phyloP scores from a whole-genome alignment of 2,797 vertebrate genomes.

The Chelidonichthys spinosus region DNA sequence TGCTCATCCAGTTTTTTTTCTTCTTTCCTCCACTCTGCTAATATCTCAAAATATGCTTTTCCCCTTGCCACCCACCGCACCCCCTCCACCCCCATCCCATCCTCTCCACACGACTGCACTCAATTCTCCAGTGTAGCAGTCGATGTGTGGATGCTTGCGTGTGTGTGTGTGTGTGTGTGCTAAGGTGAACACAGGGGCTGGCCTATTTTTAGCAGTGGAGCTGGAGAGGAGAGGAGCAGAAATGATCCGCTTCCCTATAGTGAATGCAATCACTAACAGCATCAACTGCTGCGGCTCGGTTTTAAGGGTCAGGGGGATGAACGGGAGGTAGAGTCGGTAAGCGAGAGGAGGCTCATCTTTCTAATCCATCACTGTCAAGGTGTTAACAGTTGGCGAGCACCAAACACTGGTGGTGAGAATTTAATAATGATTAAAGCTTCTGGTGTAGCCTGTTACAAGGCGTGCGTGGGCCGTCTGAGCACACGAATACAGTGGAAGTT shows the following conservation, averaged over 20 bases:
- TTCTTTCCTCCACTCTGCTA: constrained; percentile 25
- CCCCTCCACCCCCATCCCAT: constrained; percentile 25
- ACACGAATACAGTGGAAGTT: neutral
- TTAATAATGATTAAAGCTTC: constrained; percentile 43
- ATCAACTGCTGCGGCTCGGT: constrained; percentile 40
- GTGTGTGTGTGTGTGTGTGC: constrained; percentile 18
- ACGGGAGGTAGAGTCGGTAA: constrained; percentile 10
- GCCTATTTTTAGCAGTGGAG: constrained; percentile 75
- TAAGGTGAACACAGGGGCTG: constrained; percentile 73
- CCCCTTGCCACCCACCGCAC: constrained; percentile 19
- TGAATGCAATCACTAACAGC: constrained; percentile 63
- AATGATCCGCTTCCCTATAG: constrained; percentile 65
- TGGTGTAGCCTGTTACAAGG: constrained; percentile 9
- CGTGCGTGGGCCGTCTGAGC: neutral
- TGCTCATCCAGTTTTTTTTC: constrained; percentile 33
- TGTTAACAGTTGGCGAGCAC: constrained; percentile 37
- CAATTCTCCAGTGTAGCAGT: constrained; percentile 52
- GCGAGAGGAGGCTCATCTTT: constrained; percentile 17
- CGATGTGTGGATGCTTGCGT: constrained; percentile 15
- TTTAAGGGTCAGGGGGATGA: constrained; percentile 45
- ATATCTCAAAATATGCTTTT: constrained; percentile 56
- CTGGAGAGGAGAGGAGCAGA: constrained; percentile 57
- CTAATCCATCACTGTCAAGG: constrained; percentile 38
- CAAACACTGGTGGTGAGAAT: constrained; percentile 31
- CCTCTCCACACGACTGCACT: constrained; percentile 54